Evolutionary conservation across 1,140 invertebrate species (phyloP), one percentile per base, ranked within the genome.

Genomic region (Antheraea mylitta): DNA sequence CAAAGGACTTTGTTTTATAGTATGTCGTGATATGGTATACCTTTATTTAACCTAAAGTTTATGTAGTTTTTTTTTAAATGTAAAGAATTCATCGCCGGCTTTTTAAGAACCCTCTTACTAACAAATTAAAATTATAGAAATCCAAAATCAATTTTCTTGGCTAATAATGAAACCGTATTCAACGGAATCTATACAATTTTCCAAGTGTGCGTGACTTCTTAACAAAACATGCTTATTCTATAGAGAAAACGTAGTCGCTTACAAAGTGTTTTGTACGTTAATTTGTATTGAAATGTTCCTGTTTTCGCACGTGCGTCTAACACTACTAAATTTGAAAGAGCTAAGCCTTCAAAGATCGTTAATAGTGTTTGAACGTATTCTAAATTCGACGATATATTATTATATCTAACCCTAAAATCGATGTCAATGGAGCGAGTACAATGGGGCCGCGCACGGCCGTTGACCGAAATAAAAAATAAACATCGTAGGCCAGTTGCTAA

Each of bases 391-490:
- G 68, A 69, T 69, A 53, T 53, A 53, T 16, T 53, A 53, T 81
- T 72, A 78, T 78, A 73, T 77, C 69, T 84, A 87, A 85, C 82
- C 83, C 85, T 78, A 83, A 76, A 71, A 86, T 83, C 71, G 79
- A 83, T 88, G 81, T 89, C 83, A 89, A 81, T 88, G 82, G 85
- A 86, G 70, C 81, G 74, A 37, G 66, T 71, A 85, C 81, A 85
- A 85, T 86, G 79, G 82, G 80, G 81, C 78, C 78, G 78, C 67
- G 70, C 61, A 79, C 81, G 87, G 87, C 76, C 87, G 76, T 87
- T 90, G 86, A 89, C 88, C 85, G 85, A 86, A 83, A 83, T 83
- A 88, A 86, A 85, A 88, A 85, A 84, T 72, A 81, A 79, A 81
- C 78, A 81, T 76, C 81, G 73, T 69, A 68, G 66, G 71, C 67